phyloP scores from a whole-genome alignment of 2,888 invertebrate genomes.

The Phasia obesa region DNA sequence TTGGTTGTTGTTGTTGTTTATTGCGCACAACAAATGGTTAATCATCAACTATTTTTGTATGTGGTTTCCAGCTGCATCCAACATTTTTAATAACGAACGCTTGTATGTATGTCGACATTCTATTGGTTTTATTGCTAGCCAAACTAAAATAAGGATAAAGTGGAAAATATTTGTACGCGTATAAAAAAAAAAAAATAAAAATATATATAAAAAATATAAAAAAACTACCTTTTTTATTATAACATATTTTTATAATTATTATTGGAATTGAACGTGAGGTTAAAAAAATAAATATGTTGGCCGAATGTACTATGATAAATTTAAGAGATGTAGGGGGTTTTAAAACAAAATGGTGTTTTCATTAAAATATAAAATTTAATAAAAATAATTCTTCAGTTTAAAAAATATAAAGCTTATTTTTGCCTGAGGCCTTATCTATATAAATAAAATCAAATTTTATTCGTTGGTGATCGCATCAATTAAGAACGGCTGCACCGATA shows the following conservation, averaged over 20 bases:
- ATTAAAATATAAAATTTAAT: no score
- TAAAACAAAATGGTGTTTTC: no score
- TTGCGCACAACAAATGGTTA: slow-evolving; percentile 54
- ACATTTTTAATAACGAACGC: slow-evolving; percentile 36
- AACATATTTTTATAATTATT: slow-evolving; percentile 11
- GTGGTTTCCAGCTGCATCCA: slow-evolving; percentile 56
- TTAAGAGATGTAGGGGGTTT: no score
- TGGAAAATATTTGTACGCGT: neutral
- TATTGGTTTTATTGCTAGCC: slow-evolving; percentile 36
- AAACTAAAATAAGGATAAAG: slow-evolving; percentile 30
- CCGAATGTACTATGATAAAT: no score
- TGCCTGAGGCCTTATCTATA: no score
- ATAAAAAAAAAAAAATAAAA: no score
- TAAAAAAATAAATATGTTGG: no score
- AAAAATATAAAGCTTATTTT: no score
- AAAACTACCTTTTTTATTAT: neutral
- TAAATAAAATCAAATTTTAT: no score
- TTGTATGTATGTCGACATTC: neutral
- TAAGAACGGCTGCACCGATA: no score
- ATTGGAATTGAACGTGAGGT: neutral
- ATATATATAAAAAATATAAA: neutral
- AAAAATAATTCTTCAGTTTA: no score
- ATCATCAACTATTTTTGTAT: slow-evolving; percentile 68
- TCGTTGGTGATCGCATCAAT: no score
- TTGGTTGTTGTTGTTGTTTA: slow-evolving; percentile 30